Percentiles rank a stretch among this genome's conserved stretches.
Evolutionary conservation across 1,140 invertebrate genomes (phyloP).

Genomic region (Hormaphis cornu): DNA sequence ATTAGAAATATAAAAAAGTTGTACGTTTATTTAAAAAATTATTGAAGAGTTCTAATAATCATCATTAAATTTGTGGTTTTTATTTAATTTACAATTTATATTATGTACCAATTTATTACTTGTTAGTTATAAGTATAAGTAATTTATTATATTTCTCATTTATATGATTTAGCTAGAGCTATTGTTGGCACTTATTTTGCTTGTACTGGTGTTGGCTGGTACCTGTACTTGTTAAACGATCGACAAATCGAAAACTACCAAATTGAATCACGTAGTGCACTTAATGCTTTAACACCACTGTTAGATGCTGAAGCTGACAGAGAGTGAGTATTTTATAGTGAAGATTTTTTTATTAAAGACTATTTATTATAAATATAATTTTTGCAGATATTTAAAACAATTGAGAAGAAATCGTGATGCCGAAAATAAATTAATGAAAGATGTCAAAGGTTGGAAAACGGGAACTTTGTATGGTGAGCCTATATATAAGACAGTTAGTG

Average conservation of each 20-base stretch:
- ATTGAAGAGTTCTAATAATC: too few species aligned
- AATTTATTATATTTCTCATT: neutral
- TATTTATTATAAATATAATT: neutral
- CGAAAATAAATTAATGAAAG: constrained; percentile 75
- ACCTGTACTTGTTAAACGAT: constrained; percentile 47
- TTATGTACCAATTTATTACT: too few species aligned
- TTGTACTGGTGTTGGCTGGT: constrained; percentile 49
- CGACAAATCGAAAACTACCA: constrained; percentile 36
- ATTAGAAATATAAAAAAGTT: too few species aligned
- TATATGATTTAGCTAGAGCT: constrained; percentile 45
- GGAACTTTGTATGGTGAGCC: constrained; percentile 78
- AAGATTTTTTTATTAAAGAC: neutral
- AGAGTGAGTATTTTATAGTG: constrained; percentile 36
- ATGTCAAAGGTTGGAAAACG: constrained; percentile 79
- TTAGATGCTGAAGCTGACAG: constrained; percentile 67
- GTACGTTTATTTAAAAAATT: too few species aligned
- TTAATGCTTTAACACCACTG: constrained; percentile 63
- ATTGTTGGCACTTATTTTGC: constrained; percentile 53
- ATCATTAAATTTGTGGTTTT: too few species aligned
- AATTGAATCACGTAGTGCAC: constrained; percentile 63
- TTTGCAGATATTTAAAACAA: constrained; percentile 60
- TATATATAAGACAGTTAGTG: constrained; percentile 52
- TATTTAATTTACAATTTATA: too few species aligned
- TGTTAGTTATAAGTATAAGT: neutral
- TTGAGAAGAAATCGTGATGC: constrained; percentile 68